Evolutionary conservation across 2,888 invertebrate species (phyloP).

Genomic region (Tenodera sinensis): DNA sequence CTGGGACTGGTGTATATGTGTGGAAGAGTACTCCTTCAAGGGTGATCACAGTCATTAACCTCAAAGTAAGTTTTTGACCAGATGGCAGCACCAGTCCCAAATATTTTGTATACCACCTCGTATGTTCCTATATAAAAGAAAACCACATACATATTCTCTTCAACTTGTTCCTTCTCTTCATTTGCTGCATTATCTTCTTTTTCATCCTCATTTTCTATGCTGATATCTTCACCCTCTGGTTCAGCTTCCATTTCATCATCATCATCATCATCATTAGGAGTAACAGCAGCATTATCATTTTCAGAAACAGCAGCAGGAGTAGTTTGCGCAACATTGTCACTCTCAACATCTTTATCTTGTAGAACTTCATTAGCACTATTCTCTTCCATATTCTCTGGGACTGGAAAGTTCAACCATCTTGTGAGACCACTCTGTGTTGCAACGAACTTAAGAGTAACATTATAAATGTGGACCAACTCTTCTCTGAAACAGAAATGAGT

Average conservation of each 20-base stretch:
- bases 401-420: conserved; percentile 71
- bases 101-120: too few relatives aligned
- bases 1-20: too few relatives aligned
- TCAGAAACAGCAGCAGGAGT: not conserved
- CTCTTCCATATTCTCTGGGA: conserved; percentile 17
- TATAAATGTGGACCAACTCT: conserved; percentile 60
- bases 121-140: not conserved
- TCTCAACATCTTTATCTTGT: not conserved
- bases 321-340: not conserved
- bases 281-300: too few relatives aligned
- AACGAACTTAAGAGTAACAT: conserved; percentile 74
- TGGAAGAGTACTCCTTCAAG: too few relatives aligned
- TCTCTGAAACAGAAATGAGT: conserved; percentile 8
- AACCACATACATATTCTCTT: conserved; percentile 29
- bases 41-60: too few relatives aligned
- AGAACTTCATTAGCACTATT: conserved; percentile 19
- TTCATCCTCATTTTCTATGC: conserved; percentile 47
- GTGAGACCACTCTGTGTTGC: conserved; percentile 88
- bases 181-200: conserved; percentile 42
- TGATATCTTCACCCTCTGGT: not conserved
- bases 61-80: too few relatives aligned
- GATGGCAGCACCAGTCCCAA: too few relatives aligned
- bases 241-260: not conserved
- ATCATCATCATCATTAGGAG: not conserved
- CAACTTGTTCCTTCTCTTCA: conserved; percentile 41